Evolutionary conservation across 2,888 invertebrate genomes (phyloP).

Genomic region (Chrysolina haemoptera): DNA sequence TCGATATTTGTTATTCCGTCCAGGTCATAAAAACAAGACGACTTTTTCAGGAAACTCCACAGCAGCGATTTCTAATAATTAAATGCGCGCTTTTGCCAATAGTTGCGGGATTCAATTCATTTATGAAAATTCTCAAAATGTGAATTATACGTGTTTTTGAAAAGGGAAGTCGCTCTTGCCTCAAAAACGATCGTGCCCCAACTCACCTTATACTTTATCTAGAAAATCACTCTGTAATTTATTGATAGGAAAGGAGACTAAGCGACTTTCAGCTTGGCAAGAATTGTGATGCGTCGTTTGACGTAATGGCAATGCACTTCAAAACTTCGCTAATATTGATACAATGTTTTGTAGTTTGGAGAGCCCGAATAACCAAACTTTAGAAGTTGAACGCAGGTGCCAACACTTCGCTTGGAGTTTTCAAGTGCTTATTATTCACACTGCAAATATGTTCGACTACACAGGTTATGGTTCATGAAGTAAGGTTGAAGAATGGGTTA

Average conservation of each 20-base stretch:
- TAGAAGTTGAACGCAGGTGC: conserved; percentile 32
- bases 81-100: too few species aligned
- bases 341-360: conserved; percentile 45
- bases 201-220: too few species aligned
- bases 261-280: not conserved
- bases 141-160: too few species aligned
- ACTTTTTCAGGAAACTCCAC: too few species aligned
- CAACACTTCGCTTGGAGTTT: conserved; percentile 12
- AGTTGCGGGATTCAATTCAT: too few species aligned
- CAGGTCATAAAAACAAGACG: too few species aligned
- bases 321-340: conserved; percentile 46
- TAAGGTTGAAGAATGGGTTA: not conserved
- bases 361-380: conserved; percentile 49
- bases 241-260: not conserved
- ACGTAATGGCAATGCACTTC: conserved; percentile 37
- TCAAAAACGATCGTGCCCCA: too few species aligned
- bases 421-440: conserved; percentile 17
- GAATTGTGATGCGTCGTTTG: conserved; percentile 10
- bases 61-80: too few species aligned
- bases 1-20: too few species aligned
- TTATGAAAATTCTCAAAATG: too few species aligned
- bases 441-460: not conserved
- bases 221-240: conserved; percentile 2
- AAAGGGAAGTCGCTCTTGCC: too few species aligned
- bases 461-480: not conserved